Conservation (phyloP, 2,113 vertebrate species). For the Hippocampus comes region DNA sequence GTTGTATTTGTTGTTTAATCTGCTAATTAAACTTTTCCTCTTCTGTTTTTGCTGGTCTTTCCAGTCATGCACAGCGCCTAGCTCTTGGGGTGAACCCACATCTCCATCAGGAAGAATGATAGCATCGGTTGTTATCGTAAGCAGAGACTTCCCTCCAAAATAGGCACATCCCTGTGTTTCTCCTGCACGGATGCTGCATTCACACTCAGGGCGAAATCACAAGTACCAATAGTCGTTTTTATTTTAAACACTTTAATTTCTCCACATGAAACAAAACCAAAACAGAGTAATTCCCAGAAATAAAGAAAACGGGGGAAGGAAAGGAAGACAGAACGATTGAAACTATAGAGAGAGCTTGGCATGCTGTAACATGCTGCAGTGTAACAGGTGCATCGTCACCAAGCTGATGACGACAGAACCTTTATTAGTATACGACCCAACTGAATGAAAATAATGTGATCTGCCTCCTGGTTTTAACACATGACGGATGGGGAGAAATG, state of each 20-base stretch:
- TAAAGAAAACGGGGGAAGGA: conserved; percentile 32
- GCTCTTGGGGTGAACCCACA: conserved; percentile 21
- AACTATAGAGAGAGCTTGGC: conserved; percentile 54
- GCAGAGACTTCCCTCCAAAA: conserved; percentile 32
- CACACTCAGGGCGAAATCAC: conserved; percentile 24
- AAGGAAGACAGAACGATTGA: conserved; percentile 36
- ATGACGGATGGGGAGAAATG: conserved; percentile 11
- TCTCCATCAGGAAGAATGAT: conserved; percentile 28
- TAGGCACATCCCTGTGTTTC: conserved; percentile 35
- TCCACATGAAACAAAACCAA: conserved; percentile 68
- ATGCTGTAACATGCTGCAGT: conserved; percentile 71
- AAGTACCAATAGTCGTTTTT: conserved; percentile 37
- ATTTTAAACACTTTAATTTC: conserved; percentile 72
- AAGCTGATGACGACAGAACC: conserved; percentile 41
- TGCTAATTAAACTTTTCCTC: neutral
- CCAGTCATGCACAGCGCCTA: conserved; percentile 7
- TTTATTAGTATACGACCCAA: conserved; percentile 39
- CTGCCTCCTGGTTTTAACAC: conserved; percentile 22
- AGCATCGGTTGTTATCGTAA: conserved; percentile 54
- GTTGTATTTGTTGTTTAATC: too few species aligned
- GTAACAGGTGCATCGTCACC: conserved; percentile 50
- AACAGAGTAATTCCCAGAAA: conserved; percentile 62
- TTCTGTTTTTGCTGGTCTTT: neutral
- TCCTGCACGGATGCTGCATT: conserved; percentile 40
- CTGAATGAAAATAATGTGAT: conserved; percentile 27